Conservation (phyloP, 2,113 vertebrate species). For the Lepisosteus osseus region DNA sequence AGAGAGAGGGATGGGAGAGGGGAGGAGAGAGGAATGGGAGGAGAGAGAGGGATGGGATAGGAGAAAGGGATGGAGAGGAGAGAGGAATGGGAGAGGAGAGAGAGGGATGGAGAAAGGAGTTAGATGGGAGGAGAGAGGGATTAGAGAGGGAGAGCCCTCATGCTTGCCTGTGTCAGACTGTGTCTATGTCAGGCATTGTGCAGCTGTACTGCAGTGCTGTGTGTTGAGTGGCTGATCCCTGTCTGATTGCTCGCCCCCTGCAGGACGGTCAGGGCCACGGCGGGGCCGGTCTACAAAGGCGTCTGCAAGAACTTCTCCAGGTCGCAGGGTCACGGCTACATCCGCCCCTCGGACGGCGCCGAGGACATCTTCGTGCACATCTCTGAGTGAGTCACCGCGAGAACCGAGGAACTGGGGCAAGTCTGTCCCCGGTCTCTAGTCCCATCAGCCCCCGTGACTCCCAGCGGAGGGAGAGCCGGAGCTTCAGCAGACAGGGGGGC, state of each 20-base stretch:
- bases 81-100: neutral
- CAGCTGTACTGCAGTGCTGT: no score
- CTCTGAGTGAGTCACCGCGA: constrained; percentile 81
- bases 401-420: no score
- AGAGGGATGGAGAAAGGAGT: neutral
- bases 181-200: neutral
- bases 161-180: neutral
- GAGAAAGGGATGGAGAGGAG: neutral
- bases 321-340: constrained; percentile 92
- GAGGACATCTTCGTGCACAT: constrained; percentile 98
- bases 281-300: constrained; percentile 84
- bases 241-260: constrained; percentile 1
- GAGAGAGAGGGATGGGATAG: neutral
- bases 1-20: no score
- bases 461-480: no score
- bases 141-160: no score
- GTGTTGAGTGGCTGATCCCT: no score
- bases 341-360: constrained; percentile 80
- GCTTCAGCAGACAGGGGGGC: no score
- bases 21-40: no score
- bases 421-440: no score
- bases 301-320: constrained; percentile 95
- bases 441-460: no score
- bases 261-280: constrained; percentile 85
- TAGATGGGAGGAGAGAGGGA: neutral